Percentiles rank a stretch among this genome's conserved stretches.
These are phyloP conservation scores for Mythimna vitellina DNA, from an alignment of 2,888 invertebrate species.

Conservation along the genomic window DNA sequence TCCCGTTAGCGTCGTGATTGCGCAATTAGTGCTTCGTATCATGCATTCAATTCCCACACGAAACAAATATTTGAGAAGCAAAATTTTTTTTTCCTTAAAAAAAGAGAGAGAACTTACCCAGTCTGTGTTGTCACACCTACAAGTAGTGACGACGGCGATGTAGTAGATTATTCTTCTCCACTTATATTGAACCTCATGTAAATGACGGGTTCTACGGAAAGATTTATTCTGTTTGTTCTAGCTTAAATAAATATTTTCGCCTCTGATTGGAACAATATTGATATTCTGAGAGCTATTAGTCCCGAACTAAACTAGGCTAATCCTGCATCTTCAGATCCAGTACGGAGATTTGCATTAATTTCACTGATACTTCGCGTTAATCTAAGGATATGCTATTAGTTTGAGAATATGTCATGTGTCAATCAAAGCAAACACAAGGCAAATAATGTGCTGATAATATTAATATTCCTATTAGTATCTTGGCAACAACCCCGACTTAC, in stretches of 20 bases:
- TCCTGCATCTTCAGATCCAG: conserved; percentile 29
- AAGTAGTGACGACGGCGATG: too few species aligned
- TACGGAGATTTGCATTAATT: conserved; percentile 58
- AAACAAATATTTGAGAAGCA: too few species aligned
- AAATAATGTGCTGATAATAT: too few species aligned
- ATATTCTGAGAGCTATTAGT: conserved; percentile 23
- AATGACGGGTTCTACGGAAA: background rate
- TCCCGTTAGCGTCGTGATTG: too few species aligned
- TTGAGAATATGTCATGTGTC: conserved; percentile 26
- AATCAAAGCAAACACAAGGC: conserved; percentile 1
- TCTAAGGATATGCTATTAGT: conserved; percentile 16
- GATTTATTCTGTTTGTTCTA: conserved; percentile 1
- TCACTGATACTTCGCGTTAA: conserved; percentile 25
- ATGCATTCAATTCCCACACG: too few species aligned
- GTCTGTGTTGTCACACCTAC: too few species aligned
- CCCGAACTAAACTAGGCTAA: conserved; percentile 34
- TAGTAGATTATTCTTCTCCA: too few species aligned
- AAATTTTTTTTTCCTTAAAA: too few species aligned
- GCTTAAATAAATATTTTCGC: background rate
- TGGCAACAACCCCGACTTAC: too few species aligned
- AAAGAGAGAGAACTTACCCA: too few species aligned
- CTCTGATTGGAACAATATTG: conserved; percentile 15
- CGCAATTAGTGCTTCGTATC: too few species aligned
- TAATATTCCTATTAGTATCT: too few species aligned
- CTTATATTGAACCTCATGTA: background rate